phyloP scores from a whole-genome alignment of 2,888 invertebrate genomes.

The Linnaemya tessellans region DNA sequence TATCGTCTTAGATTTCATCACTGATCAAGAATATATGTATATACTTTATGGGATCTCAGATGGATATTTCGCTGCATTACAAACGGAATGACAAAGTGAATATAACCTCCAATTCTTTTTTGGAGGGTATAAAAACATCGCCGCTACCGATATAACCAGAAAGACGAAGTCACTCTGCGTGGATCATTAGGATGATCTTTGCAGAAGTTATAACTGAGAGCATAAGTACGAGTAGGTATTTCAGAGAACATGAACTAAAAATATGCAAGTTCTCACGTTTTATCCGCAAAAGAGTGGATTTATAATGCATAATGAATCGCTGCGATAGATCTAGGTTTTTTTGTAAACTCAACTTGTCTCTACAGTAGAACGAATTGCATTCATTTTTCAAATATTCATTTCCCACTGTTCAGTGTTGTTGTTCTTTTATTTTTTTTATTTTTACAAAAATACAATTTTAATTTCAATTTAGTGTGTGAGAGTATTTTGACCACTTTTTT shows the following conservation, averaged over 20 bases:
- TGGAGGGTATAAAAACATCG: no score
- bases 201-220: no score
- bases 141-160: no score
- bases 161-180: no score
- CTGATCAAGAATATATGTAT: no score
- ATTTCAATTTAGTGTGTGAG: conserved; percentile 35
- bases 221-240: not conserved
- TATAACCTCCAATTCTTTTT: no score
- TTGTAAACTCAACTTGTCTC: not conserved
- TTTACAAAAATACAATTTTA: no score
- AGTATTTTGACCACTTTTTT: conserved; percentile 54
- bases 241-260: not conserved
- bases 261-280: not conserved
- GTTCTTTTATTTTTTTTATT: not conserved
- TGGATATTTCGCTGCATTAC: no score
- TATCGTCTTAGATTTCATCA: no score
- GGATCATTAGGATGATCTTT: no score
- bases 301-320: not conserved
- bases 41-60: no score
- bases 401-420: conserved; percentile 25
- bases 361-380: not conserved
- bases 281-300: not conserved
- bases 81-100: no score
- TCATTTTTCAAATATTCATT: not conserved
- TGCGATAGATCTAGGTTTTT: not conserved